phyloP scores from a whole-genome alignment of 2,113 vertebrate species.

The Todiramphus chloris region DNA sequence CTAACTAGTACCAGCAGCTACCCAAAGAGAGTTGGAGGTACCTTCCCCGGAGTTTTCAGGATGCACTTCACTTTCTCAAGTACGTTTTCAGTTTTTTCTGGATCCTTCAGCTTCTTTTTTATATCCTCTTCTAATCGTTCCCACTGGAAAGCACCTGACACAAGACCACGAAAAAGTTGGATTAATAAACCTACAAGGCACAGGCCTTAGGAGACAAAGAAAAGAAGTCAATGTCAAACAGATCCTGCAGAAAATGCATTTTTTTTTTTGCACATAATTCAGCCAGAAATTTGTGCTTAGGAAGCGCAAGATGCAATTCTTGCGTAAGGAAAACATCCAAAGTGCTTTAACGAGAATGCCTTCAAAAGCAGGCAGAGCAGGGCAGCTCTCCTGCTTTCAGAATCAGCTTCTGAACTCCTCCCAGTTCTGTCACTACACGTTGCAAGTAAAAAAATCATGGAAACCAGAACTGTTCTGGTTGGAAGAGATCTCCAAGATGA shows the following conservation, averaged over 20 bases:
- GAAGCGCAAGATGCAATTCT: background rate
- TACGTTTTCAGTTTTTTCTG: conserved; percentile 83
- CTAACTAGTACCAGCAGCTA: background rate
- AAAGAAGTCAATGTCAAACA: background rate
- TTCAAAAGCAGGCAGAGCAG: background rate
- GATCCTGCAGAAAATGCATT: background rate
- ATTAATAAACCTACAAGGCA: background rate
- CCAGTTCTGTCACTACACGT: background rate
- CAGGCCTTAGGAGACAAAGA: background rate
- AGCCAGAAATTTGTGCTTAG: background rate
- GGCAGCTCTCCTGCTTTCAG: background rate
- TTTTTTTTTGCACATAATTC: background rate
- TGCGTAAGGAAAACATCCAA: background rate
- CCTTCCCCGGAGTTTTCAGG: conserved; percentile 77
- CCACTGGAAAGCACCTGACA: conserved; percentile 92
- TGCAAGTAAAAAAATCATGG: background rate
- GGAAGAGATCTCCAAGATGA: too few species aligned
- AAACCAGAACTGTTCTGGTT: too few species aligned
- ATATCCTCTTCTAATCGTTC: conserved; percentile 88
- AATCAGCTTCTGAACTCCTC: background rate
- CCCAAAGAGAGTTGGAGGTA: conserved; percentile 6
- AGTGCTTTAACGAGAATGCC: background rate
- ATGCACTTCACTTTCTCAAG: conserved; percentile 91
- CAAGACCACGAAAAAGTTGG: background rate
- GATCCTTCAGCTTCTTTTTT: conserved; percentile 88